A percentile compares a stretch with the other conserved stretches of the same genome.
Evolutionary conservation across 35 echinoderm and acorn worm genomes (phyloP).

Genomic region (Chiridota heheva): DNA sequence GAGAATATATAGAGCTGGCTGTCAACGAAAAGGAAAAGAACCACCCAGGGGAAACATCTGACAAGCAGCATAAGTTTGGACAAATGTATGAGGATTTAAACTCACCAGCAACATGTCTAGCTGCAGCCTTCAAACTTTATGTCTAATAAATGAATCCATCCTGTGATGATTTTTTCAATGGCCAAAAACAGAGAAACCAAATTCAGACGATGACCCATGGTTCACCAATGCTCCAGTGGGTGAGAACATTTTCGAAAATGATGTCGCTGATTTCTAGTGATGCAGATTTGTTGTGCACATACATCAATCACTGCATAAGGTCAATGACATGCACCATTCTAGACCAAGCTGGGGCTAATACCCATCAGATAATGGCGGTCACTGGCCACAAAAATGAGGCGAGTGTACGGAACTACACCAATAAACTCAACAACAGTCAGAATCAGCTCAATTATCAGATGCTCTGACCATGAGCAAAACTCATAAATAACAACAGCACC

Average conservation of each 20-base stretch:
- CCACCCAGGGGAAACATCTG: background rate
- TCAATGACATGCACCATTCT: conserved; percentile 5
- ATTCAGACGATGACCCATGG: background rate
- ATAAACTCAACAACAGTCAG: background rate
- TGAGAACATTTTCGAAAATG: background rate
- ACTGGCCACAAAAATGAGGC: conserved; percentile 28
- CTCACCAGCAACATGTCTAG: background rate
- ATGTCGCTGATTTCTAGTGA: background rate
- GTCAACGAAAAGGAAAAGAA: conserved; percentile 20
- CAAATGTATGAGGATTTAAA: background rate
- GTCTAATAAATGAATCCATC: conserved; percentile 15
- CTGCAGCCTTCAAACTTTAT: conserved; percentile 15
- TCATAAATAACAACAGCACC: no score
- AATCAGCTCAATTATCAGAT: no score
- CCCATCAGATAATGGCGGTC: background rate
- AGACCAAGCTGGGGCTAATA: background rate
- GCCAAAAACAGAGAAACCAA: background rate
- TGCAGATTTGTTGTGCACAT: background rate
- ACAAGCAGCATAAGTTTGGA: background rate
- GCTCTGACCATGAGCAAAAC: no score
- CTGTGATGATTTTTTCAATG: conserved; percentile 6
- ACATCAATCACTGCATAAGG: conserved; percentile 26
- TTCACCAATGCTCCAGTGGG: background rate
- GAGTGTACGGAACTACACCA: background rate
- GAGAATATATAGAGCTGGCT: background rate